Evolutionary conservation across 2,888 invertebrate genomes (phyloP), one percentile per base, ranked within the genome.

Genomic region (Creontiades dilutus): DNA sequence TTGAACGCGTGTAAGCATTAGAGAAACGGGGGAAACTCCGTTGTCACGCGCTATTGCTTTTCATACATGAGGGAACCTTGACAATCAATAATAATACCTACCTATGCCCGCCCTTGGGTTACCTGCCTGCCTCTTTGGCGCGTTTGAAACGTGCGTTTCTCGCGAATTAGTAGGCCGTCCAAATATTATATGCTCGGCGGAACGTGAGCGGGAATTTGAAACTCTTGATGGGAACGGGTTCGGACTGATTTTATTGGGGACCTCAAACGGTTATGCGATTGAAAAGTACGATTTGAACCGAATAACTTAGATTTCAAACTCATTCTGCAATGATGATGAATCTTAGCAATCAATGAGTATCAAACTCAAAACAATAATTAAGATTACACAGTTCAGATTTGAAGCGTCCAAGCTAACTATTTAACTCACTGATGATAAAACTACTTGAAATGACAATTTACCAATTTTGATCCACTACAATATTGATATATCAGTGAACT

Each of bases 31-130:
- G 68, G 68, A 68, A 88, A 88, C 82, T 16, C 86, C 86, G 86
- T 68, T 88, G 80, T 88, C 88, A 88, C 88, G 88, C 88, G 78
- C 88, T 61, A 88, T 88, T 88, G 88, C 88, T 46, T 88, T 88
- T 88, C 88, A 88, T 88, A 88, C 88, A 88, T 88, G 88, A 88
- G 88, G 28, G 88, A 80, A 14, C 80, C 88, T 37, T 55, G 88
- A 88, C 88, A 88, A 88, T 88, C 88, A 88, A 88, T 88, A 88
- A 88, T 88, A 88, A 86, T 68, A 68, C 75, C 48, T 86, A 48
- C 86, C 76, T 80, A 37, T 48, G 46, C 19, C 76, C 48, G 80
- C 80, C 23, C 82, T 48, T 75, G 47, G 76, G 75, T 75, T 86
- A 86, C 86, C 85, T 55, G 47, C 19, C 27, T 52, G 82, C 52